Percentiles rank a stretch among this genome's conserved stretches.
These are phyloP conservation scores for Microtus ochrogaster DNA, from an alignment of 2,113 vertebrate genomes.

Conservation along the genomic window DNA sequence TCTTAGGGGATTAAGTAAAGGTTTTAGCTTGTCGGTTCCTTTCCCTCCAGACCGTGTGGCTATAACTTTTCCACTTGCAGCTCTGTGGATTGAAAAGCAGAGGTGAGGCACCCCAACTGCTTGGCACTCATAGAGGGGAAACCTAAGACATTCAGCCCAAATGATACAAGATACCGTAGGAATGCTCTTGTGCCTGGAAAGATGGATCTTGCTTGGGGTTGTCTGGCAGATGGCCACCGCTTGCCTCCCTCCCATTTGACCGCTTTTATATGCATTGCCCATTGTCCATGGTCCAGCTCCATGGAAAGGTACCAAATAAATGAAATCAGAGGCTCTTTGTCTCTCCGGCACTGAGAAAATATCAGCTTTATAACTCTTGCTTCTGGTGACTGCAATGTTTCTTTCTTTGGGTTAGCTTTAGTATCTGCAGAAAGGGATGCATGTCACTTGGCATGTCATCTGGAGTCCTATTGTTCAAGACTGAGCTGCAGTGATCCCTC, in stretches of 20 bases:
- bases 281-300: neutral
- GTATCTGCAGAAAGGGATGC: neutral
- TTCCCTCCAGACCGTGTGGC: neutral
- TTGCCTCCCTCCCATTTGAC: neutral
- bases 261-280: neutral
- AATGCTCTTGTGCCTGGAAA: neutral
- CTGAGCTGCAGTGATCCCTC: neutral
- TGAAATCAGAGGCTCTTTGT: neutral
- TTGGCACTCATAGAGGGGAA: neutral
- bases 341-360: slow-evolving; percentile 3
- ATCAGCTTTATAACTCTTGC: neutral
- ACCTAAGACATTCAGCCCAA: neutral
- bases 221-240: neutral
- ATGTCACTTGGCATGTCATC: neutral
- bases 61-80: slow-evolving; percentile 5
- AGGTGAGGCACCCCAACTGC: neutral
- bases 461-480: neutral
- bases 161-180: neutral
- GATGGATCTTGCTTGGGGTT: neutral
- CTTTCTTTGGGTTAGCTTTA: slow-evolving; percentile 27
- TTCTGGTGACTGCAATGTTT: neutral
- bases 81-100: slow-evolving; percentile 31
- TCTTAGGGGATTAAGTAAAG: slow-evolving; percentile 11
- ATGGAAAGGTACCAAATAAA: neutral
- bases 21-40: neutral